Evolutionary conservation across 2,888 invertebrate genomes (phyloP).

Genomic region (Ennomos fuscantarius): DNA sequence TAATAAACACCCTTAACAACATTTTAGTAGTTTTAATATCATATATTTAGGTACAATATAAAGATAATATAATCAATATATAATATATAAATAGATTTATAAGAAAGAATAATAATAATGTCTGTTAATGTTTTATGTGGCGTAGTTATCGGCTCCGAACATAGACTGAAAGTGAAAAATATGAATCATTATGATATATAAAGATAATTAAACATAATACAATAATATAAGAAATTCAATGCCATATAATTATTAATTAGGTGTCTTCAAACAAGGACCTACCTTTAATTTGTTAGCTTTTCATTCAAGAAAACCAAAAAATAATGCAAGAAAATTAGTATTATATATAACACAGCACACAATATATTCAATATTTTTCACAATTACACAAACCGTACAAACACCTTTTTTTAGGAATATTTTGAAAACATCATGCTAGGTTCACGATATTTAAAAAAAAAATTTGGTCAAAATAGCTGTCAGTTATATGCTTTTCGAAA

Average conservation of each 20-base stretch:
- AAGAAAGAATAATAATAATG: slow-evolving; percentile 17
- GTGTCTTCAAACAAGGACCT: slow-evolving; percentile 16
- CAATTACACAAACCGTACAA: slow-evolving; percentile 28
- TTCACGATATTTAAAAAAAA: no score
- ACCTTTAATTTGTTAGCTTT: slow-evolving; percentile 29
- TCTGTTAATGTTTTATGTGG: slow-evolving; percentile 46
- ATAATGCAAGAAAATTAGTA: slow-evolving; percentile 28
- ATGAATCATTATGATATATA: slow-evolving; percentile 22
- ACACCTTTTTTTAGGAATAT: background rate
- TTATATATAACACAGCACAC: slow-evolving; percentile 26
- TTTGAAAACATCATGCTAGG: no score
- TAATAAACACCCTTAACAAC: slow-evolving; percentile 36
- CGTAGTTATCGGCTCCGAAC: slow-evolving; percentile 79
- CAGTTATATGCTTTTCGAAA: no score
- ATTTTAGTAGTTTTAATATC: slow-evolving; percentile 48
- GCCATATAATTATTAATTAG: slow-evolving; percentile 9
- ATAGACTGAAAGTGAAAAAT: slow-evolving; percentile 74
- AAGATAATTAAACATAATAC: slow-evolving; percentile 14
- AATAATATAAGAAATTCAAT: slow-evolving; percentile 2
- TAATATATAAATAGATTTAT: slow-evolving; percentile 31
- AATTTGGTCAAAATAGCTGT: no score
- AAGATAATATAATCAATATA: slow-evolving; percentile 34
- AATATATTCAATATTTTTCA: slow-evolving; percentile 21
- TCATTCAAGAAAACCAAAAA: slow-evolving; percentile 31
- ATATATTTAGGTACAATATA: slow-evolving; percentile 32